These are phyloP conservation scores for Petrocephalus schoutedeni DNA, from an alignment of 2,797 vertebrate genomes.

Conservation along the genomic window DNA sequence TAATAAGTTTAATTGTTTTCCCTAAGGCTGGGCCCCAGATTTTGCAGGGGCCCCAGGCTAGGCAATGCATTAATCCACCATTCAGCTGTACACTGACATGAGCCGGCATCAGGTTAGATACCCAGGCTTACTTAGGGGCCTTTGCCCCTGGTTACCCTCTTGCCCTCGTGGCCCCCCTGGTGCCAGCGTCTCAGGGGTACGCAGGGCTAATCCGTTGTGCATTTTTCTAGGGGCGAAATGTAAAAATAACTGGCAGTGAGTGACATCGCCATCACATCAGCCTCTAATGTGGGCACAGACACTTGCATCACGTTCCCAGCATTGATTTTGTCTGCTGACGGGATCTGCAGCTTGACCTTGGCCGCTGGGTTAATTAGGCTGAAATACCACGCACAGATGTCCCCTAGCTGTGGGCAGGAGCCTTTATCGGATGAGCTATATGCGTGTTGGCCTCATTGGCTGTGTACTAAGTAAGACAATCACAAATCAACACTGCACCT, in stretches of 20 bases:
- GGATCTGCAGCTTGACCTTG: conserved; percentile 56
- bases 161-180: conserved; percentile 21
- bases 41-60: background rate
- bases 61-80: background rate
- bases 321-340: conserved; percentile 53
- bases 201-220: conserved; percentile 24
- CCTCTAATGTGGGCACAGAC: conserved; percentile 30
- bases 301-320: conserved; percentile 54
- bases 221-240: conserved; percentile 29
- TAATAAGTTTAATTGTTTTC: background rate
- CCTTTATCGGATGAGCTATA: background rate
- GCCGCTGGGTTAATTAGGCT: conserved; percentile 30
- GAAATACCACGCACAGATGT: conserved; percentile 33
- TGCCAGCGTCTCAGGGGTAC: conserved; percentile 20
- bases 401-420: background rate
- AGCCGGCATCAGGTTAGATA: background rate
- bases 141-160: conserved; percentile 50
- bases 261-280: conserved; percentile 27
- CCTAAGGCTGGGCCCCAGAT: background rate
- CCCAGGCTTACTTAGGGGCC: conserved; percentile 52
- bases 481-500: background rate
- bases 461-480: background rate
- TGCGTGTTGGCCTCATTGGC: background rate
- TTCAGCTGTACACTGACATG: background rate
- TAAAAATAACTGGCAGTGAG: conserved; percentile 35